Base-by-base conservation (phyloP, 2,113 vertebrate species). In the Marmota flaviventris region DNA sequence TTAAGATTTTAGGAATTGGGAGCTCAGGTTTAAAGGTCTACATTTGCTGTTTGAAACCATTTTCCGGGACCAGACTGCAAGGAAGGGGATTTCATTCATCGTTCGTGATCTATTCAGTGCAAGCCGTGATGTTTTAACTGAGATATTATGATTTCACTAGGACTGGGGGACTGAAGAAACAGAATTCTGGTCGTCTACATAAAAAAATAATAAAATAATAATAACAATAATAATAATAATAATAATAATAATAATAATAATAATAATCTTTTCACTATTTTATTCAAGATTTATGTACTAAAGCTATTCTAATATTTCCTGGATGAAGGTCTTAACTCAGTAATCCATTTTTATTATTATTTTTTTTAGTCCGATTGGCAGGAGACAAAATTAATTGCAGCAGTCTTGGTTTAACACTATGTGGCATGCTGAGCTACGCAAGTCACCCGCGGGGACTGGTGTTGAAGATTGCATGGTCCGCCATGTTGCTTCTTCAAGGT, bases 251-350 rank as follows among this genome's bases (percentile, higher is more conserved):
- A n/a, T n/a, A n/a, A 37, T 39, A 39, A 58, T 11, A 91, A 58
- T 22, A 58, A 58, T 45, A 45, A 45, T 56, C 18, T 56, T 58
- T 22, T 20, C 67, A 20, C 0, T 1, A 61, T 45, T 97, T 92
- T 73, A 91, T 88, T 93, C 93, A 95, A 86, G 76, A 34, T 34
- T 95, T 96, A 14, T 56, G 85, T 70, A 85, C 11, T 94, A 45
- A 70, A 11, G 39, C 29, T 84, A 48, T 79, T 32, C 56, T 91
- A 56, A 39, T 48, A 76, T 67, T 56, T 81, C 81, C 8, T 65
- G 86, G 53, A 10, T 85, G 51, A 96, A 97, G 72, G 89, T 86
- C 45, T 79, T 73, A 42, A 20, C 51, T 63, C 78, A 88, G 56
- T 63, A 78, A 88, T 94, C 77, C 56, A 5, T 67, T 94, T 89